Percentiles rank a stretch among this genome's conserved stretches.
Conservation (phyloP, 2,888 invertebrate species). For the Cyaniris semiargus region DNA sequence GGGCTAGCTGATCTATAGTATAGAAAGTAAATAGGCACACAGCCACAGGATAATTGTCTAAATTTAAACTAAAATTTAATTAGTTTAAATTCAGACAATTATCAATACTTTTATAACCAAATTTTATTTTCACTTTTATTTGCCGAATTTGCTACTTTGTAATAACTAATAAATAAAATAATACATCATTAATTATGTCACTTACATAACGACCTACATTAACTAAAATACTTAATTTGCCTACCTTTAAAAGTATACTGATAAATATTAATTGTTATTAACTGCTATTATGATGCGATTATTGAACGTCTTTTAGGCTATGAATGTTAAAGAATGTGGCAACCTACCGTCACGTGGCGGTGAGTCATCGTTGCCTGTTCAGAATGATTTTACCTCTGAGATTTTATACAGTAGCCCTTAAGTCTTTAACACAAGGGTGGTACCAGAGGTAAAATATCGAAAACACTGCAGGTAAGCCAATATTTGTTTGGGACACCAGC, state of each 20-base stretch:
- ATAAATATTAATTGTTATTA: neutral
- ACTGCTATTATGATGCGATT: neutral
- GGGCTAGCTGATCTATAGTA: no score
- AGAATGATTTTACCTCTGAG: neutral
- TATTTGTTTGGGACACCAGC: slow-evolving; percentile 34
- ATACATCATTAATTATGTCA: neutral
- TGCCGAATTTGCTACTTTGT: no score
- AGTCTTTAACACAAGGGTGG: neutral
- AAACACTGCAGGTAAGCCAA: slow-evolving; percentile 36
- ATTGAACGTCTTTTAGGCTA: slow-evolving; percentile 18
- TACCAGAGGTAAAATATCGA: neutral
- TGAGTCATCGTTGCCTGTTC: slow-evolving; percentile 36
- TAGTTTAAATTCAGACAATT: no score
- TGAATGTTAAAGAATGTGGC: slow-evolving; percentile 24
- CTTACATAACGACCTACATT: neutral
- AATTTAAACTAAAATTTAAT: no score
- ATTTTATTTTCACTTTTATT: no score
- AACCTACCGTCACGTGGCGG: neutral
- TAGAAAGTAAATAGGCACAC: no score
- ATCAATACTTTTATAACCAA: no score
- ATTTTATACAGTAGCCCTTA: neutral
- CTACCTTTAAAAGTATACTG: neutral
- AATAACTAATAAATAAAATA: no score
- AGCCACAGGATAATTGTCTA: no score
- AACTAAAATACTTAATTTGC: neutral